Base-by-base conservation (phyloP, 2,113 vertebrate species). In the Heptranchias perlo region DNA sequence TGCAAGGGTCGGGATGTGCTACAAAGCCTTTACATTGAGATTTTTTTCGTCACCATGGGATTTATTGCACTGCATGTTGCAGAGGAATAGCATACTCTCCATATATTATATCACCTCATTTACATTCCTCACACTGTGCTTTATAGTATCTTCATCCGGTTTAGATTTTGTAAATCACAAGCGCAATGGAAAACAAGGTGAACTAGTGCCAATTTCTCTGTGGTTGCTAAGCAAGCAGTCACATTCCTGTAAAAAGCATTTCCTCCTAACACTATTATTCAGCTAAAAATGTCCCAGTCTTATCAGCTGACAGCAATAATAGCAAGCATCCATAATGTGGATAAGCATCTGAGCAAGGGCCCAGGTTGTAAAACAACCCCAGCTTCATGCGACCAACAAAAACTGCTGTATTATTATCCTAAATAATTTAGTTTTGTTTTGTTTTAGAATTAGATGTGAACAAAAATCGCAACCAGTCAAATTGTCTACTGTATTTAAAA, bases 101-200 rank as follows among this genome's bases (percentile, higher is more conserved):
- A 49, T 21, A 73, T 73, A 58, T 58, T 58, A 58, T 4, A 23
- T 49, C 82, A 91, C 52, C 47, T 91, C 87, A 92, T 62, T 62
- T 92, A 62, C n/a, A 39, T 35, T 62, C 35, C 61, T 92, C 25
- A 49, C 44, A 61, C 52, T 78, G 65, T 67, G 78, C 58, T 39
- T 92, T 39, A 23, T 35, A 92, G n/a, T 8, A 23, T 62, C 58
- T 39, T 61, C 58, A 92, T 61, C 58, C 87, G 31, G 52, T 58
- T 91, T 58, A 35, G 52, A 91, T 58, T 35, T 91, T 92, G 62
- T 8, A 92, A 4, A n/a, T 39, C 89, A 92, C 18, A 35, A 39
- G 10, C 18, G 89, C 89, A 62, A 92, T 92, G 89, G 54, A 92
- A 92, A 92, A 62, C 89, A 92, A 62, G 35, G 58, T 92, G 89